These are phyloP conservation scores for Antennarius maculatus DNA, from an alignment of 2,797 vertebrate genomes.

Conservation along the genomic window DNA sequence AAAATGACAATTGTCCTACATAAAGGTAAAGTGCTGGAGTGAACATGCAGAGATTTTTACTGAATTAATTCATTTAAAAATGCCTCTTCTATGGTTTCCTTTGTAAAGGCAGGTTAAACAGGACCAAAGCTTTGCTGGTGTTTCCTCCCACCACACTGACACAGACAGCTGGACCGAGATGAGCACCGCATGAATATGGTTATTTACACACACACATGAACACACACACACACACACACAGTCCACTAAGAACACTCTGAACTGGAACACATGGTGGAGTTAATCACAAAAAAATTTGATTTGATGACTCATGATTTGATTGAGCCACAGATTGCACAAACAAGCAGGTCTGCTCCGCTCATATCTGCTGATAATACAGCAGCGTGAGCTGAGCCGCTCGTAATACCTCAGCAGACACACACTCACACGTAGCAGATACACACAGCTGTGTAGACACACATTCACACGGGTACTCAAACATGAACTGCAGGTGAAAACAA, in stretches of 20 bases:
- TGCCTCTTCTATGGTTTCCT: too few relatives aligned
- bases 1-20: too few relatives aligned
- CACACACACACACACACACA: constrained; percentile 14
- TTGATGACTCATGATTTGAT: constrained; percentile 41
- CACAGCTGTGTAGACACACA: constrained; percentile 2
- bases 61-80: too few relatives aligned
- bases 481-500: constrained; percentile 13
- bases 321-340: constrained; percentile 63
- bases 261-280: constrained; percentile 52
- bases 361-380: constrained; percentile 54
- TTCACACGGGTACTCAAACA: constrained; percentile 16
- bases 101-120: too few relatives aligned
- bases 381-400: constrained; percentile 33
- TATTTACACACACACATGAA: constrained; percentile 22
- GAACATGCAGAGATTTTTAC: too few relatives aligned
- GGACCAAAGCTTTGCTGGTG: too few relatives aligned
- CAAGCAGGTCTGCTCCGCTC: constrained; percentile 56
- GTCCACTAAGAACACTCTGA: constrained; percentile 31
- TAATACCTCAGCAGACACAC: constrained; percentile 29
- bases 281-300: constrained; percentile 69
- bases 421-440: constrained; percentile 1
- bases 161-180: background rate
- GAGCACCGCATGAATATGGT: background rate
- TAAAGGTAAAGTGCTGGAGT: too few relatives aligned
- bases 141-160: background rate